Percentiles rank a stretch among this genome's conserved stretches.
phyloP scores from a whole-genome alignment of 2,113 vertebrate species.

The Odocoileus hemionus region DNA sequence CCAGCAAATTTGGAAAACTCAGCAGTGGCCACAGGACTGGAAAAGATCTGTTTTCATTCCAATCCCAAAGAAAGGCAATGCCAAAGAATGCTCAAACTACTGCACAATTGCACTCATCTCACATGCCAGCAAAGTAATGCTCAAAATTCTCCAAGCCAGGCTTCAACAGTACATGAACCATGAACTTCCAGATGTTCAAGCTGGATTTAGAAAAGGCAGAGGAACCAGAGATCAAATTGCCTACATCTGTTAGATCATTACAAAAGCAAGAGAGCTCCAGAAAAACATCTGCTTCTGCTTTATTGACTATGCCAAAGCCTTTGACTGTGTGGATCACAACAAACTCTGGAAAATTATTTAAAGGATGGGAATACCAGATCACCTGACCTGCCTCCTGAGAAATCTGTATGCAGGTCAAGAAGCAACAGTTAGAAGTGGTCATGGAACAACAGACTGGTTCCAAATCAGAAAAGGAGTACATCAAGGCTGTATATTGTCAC shows the following conservation, averaged over 20 bases:
- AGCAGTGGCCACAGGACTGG: neutral
- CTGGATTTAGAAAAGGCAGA: neutral
- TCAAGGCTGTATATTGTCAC: too few relatives aligned
- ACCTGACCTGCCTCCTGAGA: neutral
- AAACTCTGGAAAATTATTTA: neutral
- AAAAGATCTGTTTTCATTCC: neutral
- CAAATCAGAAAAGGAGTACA: too few relatives aligned
- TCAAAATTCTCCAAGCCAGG: neutral
- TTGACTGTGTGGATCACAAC: neutral
- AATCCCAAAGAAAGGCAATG: neutral
- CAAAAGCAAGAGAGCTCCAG: neutral
- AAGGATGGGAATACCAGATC: neutral
- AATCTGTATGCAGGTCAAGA: neutral
- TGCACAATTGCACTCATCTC: neutral
- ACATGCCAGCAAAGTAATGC: neutral
- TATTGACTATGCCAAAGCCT: too few relatives aligned
- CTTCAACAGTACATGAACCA: rapidly evolving
- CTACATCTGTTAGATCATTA: neutral
- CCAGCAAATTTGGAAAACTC: neutral
- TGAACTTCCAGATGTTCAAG: neutral
- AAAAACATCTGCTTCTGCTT: neutral
- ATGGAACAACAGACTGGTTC: too few relatives aligned
- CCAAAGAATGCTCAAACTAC: too few relatives aligned
- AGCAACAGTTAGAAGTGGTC: too few relatives aligned
- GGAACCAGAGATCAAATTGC: neutral